Evolutionary conservation across 2,888 invertebrate species (phyloP), one percentile per base, ranked within the genome.

Genomic region (Bellardia pandia): DNA sequence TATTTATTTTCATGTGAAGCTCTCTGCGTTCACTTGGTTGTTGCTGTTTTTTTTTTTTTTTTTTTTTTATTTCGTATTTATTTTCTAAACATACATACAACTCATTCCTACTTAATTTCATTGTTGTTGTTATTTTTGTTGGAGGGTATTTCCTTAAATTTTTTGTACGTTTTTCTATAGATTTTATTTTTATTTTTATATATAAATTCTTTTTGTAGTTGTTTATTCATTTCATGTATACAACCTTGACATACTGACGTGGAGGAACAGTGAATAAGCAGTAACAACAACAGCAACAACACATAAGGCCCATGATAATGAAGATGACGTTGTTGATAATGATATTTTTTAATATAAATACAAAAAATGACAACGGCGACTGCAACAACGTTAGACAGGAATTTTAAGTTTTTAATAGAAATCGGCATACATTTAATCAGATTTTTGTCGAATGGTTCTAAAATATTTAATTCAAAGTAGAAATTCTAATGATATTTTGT

Each of bases 241-340:
- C 81, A 87, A 85, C 87, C 87, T 87, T 87, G 87, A 87, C 87
- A 87, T 75, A 87, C 85, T 87, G 85, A 87, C 85, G 86, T 75
- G 42, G 75, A 78, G 81, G 81, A 82, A 85, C 71, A 64, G 30
- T 40, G 60, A 51, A 16, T 40, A 75, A 60, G 11, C 33, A 72
- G n/a, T n/a, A n/a, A 30, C 30, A 60, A 60, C 33, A 30, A 60
- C 30, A 60, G n/a, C 76, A 82, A 76, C 75, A 8, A 48, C n/a
- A 69, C 76, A 69, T n/a, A 68, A 83, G 77, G 74, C 77, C 81
- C 78, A 80, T 84, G 83, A 80, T 84, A 84, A 78, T 77, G 81
- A 87, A 62, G 80, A 84, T 74, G 87, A 75, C 68, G 62, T 51
- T 68, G 83, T 78, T 69, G 69, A 78, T 74, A 77, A 56, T 60